Conservation (phyloP, 2,797 vertebrate species). For the Sarcophilus harrisii region DNA sequence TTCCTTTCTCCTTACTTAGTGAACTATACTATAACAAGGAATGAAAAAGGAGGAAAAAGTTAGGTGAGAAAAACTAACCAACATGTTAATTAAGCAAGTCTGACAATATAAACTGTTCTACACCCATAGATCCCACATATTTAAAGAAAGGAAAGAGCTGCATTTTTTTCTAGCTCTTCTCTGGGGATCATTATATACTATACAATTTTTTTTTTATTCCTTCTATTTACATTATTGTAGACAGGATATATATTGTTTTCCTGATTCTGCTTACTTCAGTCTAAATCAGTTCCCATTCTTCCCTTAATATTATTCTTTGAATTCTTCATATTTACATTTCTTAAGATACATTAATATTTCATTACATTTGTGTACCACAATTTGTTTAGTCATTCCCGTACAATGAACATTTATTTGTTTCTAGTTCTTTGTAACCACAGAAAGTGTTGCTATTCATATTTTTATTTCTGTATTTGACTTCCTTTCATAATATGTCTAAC, state of each 20-base stretch:
- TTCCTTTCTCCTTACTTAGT: not conserved
- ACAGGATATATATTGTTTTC: not conserved
- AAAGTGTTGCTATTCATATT: not conserved
- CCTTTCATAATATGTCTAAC: not conserved
- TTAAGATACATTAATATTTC: not conserved
- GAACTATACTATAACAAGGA: not conserved
- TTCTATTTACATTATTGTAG: not conserved
- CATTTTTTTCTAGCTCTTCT: not conserved
- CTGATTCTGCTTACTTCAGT: not conserved
- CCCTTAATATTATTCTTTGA: not conserved
- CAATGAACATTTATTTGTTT: not conserved
- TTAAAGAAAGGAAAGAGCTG: not conserved
- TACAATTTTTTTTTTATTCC: not conserved
- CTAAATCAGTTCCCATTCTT: not conserved
- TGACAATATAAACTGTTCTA: not conserved
- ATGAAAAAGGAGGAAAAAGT: not conserved
- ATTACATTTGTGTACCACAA: not conserved
- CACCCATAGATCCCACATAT: not conserved
- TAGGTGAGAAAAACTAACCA: not conserved
- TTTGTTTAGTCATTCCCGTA: not conserved
- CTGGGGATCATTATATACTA: not conserved
- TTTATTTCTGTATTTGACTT: not conserved
- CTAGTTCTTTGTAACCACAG: not conserved
- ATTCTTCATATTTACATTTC: not conserved
- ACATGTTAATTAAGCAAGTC: not conserved